Evolutionary conservation across 30 jellyfish, hydroid and myxozoan species (phyloP), one percentile per base, ranked within the genome.

Genomic region (Clytia hemisphaerica): DNA sequence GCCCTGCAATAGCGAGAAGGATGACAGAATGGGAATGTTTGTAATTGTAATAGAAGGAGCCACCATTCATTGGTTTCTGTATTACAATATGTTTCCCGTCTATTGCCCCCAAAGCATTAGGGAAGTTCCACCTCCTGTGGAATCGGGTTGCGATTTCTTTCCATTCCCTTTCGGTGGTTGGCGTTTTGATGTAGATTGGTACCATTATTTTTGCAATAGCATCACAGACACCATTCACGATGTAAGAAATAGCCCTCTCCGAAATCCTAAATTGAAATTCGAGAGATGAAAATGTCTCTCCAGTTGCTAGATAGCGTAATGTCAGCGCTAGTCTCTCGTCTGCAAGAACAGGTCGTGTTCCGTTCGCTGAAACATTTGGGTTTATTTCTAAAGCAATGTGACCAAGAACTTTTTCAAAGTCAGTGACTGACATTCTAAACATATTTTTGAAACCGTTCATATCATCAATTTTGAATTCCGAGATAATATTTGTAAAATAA

Each of bases 1-100:
- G 71, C 4, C 76, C 76, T n/a, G 16, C 76, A 62, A 62, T 14
- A 36, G 73, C 78, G 67, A 40, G 25, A 30, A 66, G 24, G n/a
- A 66, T 45, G 24, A 66, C 25, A 12, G 70, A 30, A 33, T 66
- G 4, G 29, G 6, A 2, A 45, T 47, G 47, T 42, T 66, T 66
- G 73, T 66, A 66, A 47, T 66, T 40, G 73, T 40, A 15, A 29
- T 37, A 66, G 6, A 4, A 21, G 2, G 44, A 37, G 44, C 78
- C 78, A 37, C 32, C 5, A 4, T 66, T 44, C 6, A 7, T 4
- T 18, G 78, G 78, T 6, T 22, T 19, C 18, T 16, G 70, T 5
- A 55, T 19, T 9, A 19, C 6, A 3, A 55, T 55, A 3, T 24
- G 51, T 55, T 55, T 55, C 45, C 70, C 70, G 32, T 55, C 70